Percentiles rank a stretch among this genome's conserved stretches.
Evolutionary conservation across 2,888 invertebrate species (phyloP).

Genomic region (Cecidostiba fungosa): DNA sequence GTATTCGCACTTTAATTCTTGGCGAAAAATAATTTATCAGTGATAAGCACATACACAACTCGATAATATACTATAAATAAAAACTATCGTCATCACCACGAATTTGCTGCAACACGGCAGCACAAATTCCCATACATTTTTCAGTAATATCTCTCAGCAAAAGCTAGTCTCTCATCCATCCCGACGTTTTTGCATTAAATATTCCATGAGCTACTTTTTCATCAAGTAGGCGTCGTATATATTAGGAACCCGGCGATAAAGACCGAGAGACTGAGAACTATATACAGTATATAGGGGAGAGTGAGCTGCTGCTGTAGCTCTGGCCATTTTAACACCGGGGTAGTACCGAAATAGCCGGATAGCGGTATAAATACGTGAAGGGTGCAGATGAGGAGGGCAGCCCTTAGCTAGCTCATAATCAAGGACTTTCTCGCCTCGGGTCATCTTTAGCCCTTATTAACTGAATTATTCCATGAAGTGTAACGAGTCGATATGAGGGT

Average conservation of each 20-base stretch:
- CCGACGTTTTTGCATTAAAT: background rate
- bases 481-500: background rate
- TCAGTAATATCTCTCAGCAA: background rate
- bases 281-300: background rate
- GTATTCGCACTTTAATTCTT: background rate
- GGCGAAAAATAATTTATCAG: no score
- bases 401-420: constrained; percentile 36
- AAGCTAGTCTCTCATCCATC: background rate
- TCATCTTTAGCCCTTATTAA: constrained; percentile 27
- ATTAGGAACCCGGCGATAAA: background rate
- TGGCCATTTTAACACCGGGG: background rate
- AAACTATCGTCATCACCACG: background rate
- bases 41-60: no score
- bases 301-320: background rate
- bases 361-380: background rate
- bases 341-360: background rate
- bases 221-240: background rate
- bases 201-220: background rate
- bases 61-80: background rate
- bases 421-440: constrained; percentile 15
- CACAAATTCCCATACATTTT: background rate
- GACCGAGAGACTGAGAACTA: background rate
- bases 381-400: background rate
- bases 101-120: background rate
- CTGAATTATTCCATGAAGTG: constrained; percentile 13